Conservation (phyloP, 2,888 invertebrate species). For the Autographa pulchrina region DNA sequence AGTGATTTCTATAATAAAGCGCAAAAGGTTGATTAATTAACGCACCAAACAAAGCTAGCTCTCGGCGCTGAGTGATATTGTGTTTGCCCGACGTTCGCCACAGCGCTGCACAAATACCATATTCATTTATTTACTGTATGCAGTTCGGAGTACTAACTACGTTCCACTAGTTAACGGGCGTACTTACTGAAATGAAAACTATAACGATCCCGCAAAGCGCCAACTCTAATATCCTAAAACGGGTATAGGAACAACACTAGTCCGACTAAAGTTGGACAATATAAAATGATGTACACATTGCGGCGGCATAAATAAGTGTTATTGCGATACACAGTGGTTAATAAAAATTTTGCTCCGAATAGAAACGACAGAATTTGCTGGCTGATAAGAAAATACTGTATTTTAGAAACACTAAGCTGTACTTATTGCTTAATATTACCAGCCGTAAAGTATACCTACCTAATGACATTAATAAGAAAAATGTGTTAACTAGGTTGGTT, state of each 20-base stretch:
- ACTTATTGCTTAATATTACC: background rate
- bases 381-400: conserved; percentile 27
- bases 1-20: conserved; percentile 39
- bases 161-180: conserved; percentile 59
- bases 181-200: conserved; percentile 81
- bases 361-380: conserved; percentile 40
- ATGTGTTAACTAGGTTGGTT: too few species aligned
- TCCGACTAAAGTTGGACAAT: conserved; percentile 37
- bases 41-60: conserved; percentile 52
- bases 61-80: conserved; percentile 54
- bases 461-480: too few species aligned
- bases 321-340: conserved; percentile 33
- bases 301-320: conserved; percentile 46
- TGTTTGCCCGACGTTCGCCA: conserved; percentile 51
- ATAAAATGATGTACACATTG: conserved; percentile 47
- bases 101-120: conserved; percentile 45
- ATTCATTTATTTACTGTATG: conserved; percentile 67
- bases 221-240: conserved; percentile 67
- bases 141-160: conserved; percentile 64
- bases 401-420: conserved; percentile 20
- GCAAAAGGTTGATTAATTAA: conserved; percentile 66
- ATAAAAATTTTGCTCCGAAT: conserved; percentile 38
- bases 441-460: too few species aligned
- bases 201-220: conserved; percentile 70
- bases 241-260: conserved; percentile 36